Base-by-base conservation (phyloP, 2,797 vertebrate species). In the Sebastes miniatus region DNA sequence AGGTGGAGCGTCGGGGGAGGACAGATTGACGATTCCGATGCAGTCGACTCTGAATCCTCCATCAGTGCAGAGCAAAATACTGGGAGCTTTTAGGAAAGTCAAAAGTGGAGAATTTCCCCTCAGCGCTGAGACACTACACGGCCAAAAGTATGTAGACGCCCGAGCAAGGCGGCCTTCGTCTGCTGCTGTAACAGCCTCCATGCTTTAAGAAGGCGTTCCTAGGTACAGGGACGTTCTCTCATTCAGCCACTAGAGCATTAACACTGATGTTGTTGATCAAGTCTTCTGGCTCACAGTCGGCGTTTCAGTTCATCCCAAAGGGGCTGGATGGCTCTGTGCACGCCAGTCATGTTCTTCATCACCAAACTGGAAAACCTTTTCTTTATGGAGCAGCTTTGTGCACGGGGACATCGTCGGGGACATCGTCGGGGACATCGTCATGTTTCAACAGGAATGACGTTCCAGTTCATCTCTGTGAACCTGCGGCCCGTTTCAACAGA, bases 1-100 rank as follows among this genome's bases (percentile, higher is more conserved):
- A 82, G 87, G 62, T 64, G 66, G 58, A 67, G 67, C n/a, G 9
- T 73, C 43, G 0, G 39, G 27, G 65, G 70, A 36, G 29, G 77
- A 57, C 27, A 22, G 56, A 62, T 16, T 47, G 39, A 54, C 8
- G 47, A 57, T 34, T 31, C 24, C 14, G 65, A 63, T 8, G 68
- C 27, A 36, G 47, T 47, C 2, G 9, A 52, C 18, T 62, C 32
- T 71, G 5, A 43, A 50, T 13, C 34, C 24, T 11, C 62, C 39
- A 3, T n/a, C 77, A n/a, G 27, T 14, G 43, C 25, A 36, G 39
- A 34, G 11, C 20, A 66, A 69, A 69, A 50, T 7, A 36, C 3
- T 5, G 24, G 64, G 57, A 2, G 16, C 29, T 54, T n/a, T 20
- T 34, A 34, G 31, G 47, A 63, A 69, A 24, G 50, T 36, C 29